Evolutionary conservation across 2,888 invertebrate genomes (phyloP), one percentile per base, ranked within the genome.

Genomic region (Andrena hattorfiana): DNA sequence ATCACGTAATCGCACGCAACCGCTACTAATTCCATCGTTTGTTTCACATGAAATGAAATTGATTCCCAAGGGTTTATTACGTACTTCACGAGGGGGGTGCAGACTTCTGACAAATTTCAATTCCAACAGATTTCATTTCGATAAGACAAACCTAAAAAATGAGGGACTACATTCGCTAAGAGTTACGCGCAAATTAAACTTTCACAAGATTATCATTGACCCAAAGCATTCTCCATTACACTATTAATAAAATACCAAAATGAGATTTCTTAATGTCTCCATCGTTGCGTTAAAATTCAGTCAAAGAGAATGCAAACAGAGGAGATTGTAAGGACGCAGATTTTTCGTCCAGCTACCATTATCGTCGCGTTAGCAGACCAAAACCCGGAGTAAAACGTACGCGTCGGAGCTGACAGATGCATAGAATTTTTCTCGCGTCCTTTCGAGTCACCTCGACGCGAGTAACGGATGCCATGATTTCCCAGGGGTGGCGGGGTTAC

Each of bases 401-500:
- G 64, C 42, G 77, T 68, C 42, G 60, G 28, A 79, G 71, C 70
- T 86, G 88, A 88, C 89, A 84, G 88, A 85, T 85, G 84, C 87
- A 82, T 75, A 69, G 79, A 89, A 89, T 84, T 83, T 89, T 89
- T 85, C 83, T 85, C 76, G 74, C 42, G 71, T 82, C 66, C 76
- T 84, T 81, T 35, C 64, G 77, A 73, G 80, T 68, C 79, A 56
- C 26, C 83, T 48, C 77, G 84, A 79, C 71, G 78, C 71, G 85
- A 76, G 84, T 87, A 88, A 85, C 87, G 87, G 80, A 87, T 81
- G 82, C 83, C 73, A 88, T 88, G 89, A 88, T 88, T 88, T 88
- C 88, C 88, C 88, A 83, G 54, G 88, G 86, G 89, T 73, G 75
- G 51, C 75, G 77, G 66, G 73, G 75, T 77, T 83, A 68, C 62